A percentile compares a stretch with the other conserved stretches of the same genome.
These are phyloP conservation scores for Mycalesis mineus DNA, from an alignment of 2,888 invertebrate genomes.

Conservation along the genomic window DNA sequence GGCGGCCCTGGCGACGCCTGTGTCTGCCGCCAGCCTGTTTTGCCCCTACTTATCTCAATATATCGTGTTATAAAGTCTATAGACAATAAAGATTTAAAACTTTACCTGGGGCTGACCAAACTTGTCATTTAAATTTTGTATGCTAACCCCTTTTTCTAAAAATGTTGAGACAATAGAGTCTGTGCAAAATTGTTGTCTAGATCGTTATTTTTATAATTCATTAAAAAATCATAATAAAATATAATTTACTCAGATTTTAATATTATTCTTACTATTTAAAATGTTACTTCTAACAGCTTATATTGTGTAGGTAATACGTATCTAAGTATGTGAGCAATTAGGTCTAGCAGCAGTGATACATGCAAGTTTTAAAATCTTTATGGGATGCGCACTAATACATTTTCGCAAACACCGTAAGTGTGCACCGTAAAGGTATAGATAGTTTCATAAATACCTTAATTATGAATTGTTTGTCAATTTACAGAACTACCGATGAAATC, in stretches of 20 bases:
- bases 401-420: too few relatives aligned
- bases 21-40: slow-evolving; percentile 50
- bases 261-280: neutral
- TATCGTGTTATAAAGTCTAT: slow-evolving; percentile 11
- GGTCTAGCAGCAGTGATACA: neutral
- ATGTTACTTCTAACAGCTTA: neutral
- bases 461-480: too few relatives aligned
- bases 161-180: neutral
- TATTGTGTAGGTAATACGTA: neutral
- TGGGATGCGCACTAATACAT: too few relatives aligned
- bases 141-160: neutral
- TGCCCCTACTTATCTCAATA: slow-evolving; percentile 32
- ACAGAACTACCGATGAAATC: too few relatives aligned
- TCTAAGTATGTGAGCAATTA: neutral
- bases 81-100: neutral
- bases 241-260: neutral
- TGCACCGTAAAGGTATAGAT: too few relatives aligned
- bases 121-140: neutral
- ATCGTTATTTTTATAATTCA: neutral
- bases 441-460: too few relatives aligned
- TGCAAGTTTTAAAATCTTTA: too few relatives aligned
- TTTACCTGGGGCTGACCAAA: neutral
- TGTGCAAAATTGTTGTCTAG: too few relatives aligned
- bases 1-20: slow-evolving; percentile 74
- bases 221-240: neutral